A percentile compares a stretch with the other conserved stretches of the same genome.
These are phyloP conservation scores for Digitonthophagus gazella DNA, from an alignment of 2,888 invertebrate genomes.

Conservation along the genomic window DNA sequence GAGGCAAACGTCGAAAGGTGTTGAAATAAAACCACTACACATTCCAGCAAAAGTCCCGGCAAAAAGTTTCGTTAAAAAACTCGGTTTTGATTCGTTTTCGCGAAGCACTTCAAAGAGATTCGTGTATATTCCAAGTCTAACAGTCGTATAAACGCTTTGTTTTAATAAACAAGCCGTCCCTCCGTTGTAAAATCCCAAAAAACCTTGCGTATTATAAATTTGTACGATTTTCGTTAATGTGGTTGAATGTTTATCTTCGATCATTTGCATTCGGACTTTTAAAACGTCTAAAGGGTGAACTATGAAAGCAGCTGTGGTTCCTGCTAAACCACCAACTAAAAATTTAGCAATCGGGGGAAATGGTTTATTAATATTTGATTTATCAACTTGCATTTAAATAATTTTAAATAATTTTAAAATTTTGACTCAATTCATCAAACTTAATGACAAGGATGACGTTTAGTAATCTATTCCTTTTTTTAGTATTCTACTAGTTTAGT, in stretches of 20 bases:
- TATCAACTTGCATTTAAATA: no score
- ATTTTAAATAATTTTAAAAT: no score
- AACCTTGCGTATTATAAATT: conserved; percentile 54
- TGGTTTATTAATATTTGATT: background rate
- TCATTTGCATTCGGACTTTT: conserved; percentile 14
- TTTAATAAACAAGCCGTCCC: conserved; percentile 88
- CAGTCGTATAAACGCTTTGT: conserved; percentile 98
- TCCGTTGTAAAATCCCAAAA: conserved; percentile 84
- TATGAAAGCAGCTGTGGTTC: conserved; percentile 1
- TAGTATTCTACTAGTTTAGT: no score
- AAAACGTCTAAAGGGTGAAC: conserved; percentile 6
- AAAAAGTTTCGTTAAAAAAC: conserved; percentile 74
- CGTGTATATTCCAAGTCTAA: conserved; percentile 90
- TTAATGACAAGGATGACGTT: no score
- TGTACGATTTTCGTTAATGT: background rate
- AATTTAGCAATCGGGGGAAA: conserved; percentile 2
- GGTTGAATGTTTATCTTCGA: background rate
- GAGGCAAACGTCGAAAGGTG: conserved; percentile 94
- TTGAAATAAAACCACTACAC: conserved; percentile 82
- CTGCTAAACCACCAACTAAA: conserved; percentile 1
- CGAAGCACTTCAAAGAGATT: conserved; percentile 71
- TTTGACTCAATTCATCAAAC: no score
- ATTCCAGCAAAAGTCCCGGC: conserved; percentile 87
- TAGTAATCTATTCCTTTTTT: no score
- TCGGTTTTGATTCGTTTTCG: conserved; percentile 70